phyloP scores from a whole-genome alignment of 2,797 vertebrate species.

The Ispidina lecontei region DNA sequence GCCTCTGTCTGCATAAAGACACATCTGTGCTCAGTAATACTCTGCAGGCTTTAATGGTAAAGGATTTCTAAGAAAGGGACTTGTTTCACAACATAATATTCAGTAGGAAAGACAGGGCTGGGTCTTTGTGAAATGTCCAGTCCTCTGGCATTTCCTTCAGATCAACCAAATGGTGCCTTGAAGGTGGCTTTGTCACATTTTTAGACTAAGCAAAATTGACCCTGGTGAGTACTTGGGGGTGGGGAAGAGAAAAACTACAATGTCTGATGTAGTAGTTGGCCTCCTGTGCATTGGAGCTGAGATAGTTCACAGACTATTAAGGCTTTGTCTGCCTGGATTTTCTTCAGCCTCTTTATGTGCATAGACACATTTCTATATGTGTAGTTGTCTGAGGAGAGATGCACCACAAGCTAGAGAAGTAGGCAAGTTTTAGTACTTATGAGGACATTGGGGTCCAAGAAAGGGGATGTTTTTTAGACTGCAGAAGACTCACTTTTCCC shows the following conservation, averaged over 20 bases:
- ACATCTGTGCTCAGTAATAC: not conserved
- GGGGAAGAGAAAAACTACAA: not conserved
- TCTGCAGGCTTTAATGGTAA: not conserved
- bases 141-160: not conserved
- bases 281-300: not conserved
- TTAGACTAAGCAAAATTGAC: not conserved
- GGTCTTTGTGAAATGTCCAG: not conserved
- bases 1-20: constrained; percentile 12
- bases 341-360: not conserved
- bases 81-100: not conserved
- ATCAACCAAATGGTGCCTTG: not conserved
- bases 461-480: not conserved
- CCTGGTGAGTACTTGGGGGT: not conserved
- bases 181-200: not conserved
- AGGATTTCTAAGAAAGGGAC: not conserved
- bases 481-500: not conserved
- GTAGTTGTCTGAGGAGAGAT: not conserved
- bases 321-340: not conserved
- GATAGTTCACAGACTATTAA: not conserved
- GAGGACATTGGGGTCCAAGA: not conserved
- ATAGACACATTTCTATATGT: not conserved
- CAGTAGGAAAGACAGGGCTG: not conserved
- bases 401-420: not conserved
- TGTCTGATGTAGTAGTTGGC: not conserved
- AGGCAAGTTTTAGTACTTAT: not conserved